These are phyloP conservation scores for Aspidoscelis tigris DNA, from an alignment of 2,113 vertebrate genomes.

Conservation along the genomic window DNA sequence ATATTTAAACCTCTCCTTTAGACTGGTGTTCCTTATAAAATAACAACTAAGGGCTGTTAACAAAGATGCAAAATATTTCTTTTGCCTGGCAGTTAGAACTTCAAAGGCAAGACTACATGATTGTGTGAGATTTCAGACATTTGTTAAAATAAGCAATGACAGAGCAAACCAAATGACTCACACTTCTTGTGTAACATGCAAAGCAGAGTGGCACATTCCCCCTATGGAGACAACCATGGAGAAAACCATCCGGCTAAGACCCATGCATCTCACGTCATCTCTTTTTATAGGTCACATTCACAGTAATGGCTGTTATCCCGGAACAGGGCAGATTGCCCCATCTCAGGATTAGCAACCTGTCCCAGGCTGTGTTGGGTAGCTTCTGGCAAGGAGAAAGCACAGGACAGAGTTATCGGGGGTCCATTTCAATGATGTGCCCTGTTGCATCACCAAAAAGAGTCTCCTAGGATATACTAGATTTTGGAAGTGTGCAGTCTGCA, in stretches of 20 bases:
- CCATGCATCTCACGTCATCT: not conserved
- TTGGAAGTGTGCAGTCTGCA: no score
- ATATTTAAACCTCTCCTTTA: conserved; percentile 43
- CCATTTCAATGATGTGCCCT: no score
- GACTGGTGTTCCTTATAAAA: not conserved
- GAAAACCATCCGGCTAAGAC: not conserved
- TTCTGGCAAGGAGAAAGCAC: no score
- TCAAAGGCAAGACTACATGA: not conserved
- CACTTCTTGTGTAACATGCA: not conserved
- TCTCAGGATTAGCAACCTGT: no score
- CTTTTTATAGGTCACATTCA: not conserved
- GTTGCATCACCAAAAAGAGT: no score
- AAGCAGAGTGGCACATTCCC: not conserved
- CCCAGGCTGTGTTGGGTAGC: no score
- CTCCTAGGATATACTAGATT: no score
- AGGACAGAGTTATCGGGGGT: no score
- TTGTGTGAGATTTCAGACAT: not conserved
- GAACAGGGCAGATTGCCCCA: no score
- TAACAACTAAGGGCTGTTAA: not conserved
- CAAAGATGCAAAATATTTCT: not conserved
- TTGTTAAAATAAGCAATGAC: not conserved
- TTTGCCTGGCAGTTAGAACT: not conserved
- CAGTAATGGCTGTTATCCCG: no score
- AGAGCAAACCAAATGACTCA: not conserved
- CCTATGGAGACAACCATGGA: not conserved